phyloP scores from a whole-genome alignment of 2,797 vertebrate genomes.

The Adelosebastes latens region DNA sequence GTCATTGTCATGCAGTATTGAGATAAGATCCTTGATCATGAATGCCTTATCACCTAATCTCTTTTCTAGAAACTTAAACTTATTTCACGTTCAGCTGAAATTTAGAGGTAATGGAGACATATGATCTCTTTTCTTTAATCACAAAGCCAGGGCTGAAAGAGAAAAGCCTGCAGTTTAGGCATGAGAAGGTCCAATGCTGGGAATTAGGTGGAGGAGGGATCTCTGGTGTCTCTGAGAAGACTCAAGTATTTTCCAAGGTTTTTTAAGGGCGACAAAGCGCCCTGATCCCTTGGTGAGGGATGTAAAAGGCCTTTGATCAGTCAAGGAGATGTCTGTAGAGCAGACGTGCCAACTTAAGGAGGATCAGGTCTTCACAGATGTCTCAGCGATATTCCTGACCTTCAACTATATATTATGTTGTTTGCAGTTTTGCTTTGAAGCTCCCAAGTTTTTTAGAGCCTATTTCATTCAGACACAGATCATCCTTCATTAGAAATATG shows the following conservation, averaged over 20 bases:
- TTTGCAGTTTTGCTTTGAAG: constrained; percentile 16
- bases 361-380: constrained; percentile 14
- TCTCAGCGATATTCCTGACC: constrained; percentile 4
- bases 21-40: not conserved
- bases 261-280: constrained; percentile 5
- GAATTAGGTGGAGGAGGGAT: constrained; percentile 1
- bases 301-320: constrained; percentile 25
- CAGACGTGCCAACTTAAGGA: constrained; percentile 3
- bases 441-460: not conserved
- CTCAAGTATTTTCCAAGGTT: constrained; percentile 8
- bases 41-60: not conserved
- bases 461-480: not conserved
- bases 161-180: constrained; percentile 11
- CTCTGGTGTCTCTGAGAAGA: constrained; percentile 1
- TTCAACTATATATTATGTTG: not conserved
- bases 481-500: constrained; percentile 10
- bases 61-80: not conserved
- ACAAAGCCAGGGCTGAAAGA: not conserved
- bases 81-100: not conserved
- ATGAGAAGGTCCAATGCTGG: constrained; percentile 9
- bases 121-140: not conserved
- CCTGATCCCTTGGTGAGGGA: constrained; percentile 6
- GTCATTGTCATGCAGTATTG: not conserved
- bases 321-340: not conserved
- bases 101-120: not conserved